A percentile compares a stretch with the other conserved stretches of the same genome.
Conservation (phyloP, 2,113 vertebrate species). For the Rhegmatorhina hoffmannsi region DNA sequence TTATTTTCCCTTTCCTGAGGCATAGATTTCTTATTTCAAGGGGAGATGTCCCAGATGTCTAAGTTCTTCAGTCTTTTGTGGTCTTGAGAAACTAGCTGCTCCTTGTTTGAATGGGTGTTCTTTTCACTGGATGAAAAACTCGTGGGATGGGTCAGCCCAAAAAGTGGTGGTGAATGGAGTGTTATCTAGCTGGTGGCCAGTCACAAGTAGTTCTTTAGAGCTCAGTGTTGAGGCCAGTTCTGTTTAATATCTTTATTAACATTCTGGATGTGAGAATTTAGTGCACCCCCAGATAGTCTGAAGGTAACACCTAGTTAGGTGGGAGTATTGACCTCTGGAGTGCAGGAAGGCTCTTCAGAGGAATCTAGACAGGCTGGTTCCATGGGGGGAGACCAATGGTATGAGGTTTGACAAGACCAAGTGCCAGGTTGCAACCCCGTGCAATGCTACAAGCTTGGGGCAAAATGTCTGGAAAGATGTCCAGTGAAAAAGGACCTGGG, state of each 20-base stretch:
- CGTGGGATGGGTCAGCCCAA: not conserved
- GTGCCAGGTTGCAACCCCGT: not conserved
- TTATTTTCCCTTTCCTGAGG: not conserved
- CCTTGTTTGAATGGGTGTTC: not conserved
- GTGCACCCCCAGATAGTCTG: not conserved
- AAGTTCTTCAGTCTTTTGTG: not conserved
- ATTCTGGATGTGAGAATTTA: not conserved
- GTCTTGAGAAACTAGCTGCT: not conserved
- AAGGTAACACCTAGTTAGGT: not conserved
- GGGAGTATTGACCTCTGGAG: not conserved
- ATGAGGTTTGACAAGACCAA: accelerated
- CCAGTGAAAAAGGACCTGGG: not conserved
- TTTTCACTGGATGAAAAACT: not conserved
- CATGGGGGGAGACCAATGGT: not conserved
- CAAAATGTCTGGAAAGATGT: not conserved
- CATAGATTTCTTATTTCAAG: not conserved
- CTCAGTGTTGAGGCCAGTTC: not conserved
- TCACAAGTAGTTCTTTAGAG: not conserved
- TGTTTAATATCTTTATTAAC: not conserved
- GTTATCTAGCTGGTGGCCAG: not conserved
- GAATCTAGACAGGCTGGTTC: not conserved
- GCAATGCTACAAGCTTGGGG: not conserved
- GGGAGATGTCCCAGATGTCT: no score
- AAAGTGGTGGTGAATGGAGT: not conserved
- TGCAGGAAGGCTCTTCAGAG: not conserved